Base-by-base conservation (phyloP, 2,888 invertebrate genomes). In the Netelia inedita region DNA sequence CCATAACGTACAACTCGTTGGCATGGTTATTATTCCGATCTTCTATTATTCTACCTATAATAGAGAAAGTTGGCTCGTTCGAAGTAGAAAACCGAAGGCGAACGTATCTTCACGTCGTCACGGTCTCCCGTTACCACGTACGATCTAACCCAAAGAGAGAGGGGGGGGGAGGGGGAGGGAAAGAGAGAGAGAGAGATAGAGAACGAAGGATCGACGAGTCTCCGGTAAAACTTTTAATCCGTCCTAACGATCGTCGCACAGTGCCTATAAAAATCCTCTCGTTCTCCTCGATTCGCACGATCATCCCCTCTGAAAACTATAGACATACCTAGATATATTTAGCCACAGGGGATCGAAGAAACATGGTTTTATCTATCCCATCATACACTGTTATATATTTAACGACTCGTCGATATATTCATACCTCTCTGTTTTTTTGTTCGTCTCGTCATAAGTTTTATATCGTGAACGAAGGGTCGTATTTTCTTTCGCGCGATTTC, bases 1-100 rank as follows among this genome's bases (percentile, higher is more conserved):
- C 23, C 50, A 23, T 59, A 72, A 66, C 43, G 55, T 59, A 66
- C 14, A 76, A 61, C 76, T 68, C 80, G 76, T 73, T 80, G 50
- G 66, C 68, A 80, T 73, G 21, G 66, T 84, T 78, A 81, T 73
- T 76, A 73, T 73, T 65, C 43, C 43, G 59, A 21, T 46, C 55
- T 35, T 73, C 21, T 75, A 73, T 76, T 81, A 81, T 81, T 81
- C 68, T 53, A 72, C 35, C 53, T 46, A 21, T 84, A 80, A 84
- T 76, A 61, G 73, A 68, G 73, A 84, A 84, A 84, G 72, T 84
- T 84, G 68, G 72, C 76, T 84, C 80, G 68, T 81, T 81, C 55
- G 21, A 50, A 43, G 63, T 3, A 50, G 66, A 21, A 46, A 55
- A 71, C 16, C 69, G 63, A 76, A 41, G 53, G 57, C 50, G 16